Conservation (phyloP, 2,888 invertebrate genomes). For the Tyria jacobaeae region DNA sequence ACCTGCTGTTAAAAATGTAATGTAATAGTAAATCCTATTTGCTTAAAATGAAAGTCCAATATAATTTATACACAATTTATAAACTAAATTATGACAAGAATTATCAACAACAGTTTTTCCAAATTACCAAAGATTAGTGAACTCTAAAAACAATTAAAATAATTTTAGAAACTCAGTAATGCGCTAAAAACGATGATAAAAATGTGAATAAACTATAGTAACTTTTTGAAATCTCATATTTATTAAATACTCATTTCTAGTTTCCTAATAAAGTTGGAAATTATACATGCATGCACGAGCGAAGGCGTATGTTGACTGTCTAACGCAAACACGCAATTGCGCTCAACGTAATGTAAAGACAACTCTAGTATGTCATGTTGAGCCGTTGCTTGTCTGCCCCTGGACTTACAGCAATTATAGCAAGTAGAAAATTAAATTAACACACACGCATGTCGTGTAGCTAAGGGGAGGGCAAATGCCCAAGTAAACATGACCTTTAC, state of each 20-base stretch:
- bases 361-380: conserved; percentile 72
- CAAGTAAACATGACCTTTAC: conserved; percentile 56
- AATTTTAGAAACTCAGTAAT: background rate
- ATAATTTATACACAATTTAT: no score
- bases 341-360: conserved; percentile 69
- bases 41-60: no score
- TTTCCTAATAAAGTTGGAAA: background rate
- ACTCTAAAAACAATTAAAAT: no score
- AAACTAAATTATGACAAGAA: no score
- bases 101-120: no score
- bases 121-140: no score
- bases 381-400: conserved; percentile 63
- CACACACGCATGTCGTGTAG: conserved; percentile 79
- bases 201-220: background rate
- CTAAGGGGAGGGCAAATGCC: conserved; percentile 68
- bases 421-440: conserved; percentile 85
- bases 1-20: no score
- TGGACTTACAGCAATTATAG: conserved; percentile 77
- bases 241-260: background rate
- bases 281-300: background rate
- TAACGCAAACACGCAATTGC: conserved; percentile 58
- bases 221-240: background rate
- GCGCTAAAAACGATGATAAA: background rate
- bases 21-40: no score
- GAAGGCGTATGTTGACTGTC: conserved; percentile 32